A percentile compares a stretch with the other conserved stretches of the same genome.
Evolutionary conservation across 1,140 invertebrate species (phyloP).

Genomic region (Heliconius himera): DNA sequence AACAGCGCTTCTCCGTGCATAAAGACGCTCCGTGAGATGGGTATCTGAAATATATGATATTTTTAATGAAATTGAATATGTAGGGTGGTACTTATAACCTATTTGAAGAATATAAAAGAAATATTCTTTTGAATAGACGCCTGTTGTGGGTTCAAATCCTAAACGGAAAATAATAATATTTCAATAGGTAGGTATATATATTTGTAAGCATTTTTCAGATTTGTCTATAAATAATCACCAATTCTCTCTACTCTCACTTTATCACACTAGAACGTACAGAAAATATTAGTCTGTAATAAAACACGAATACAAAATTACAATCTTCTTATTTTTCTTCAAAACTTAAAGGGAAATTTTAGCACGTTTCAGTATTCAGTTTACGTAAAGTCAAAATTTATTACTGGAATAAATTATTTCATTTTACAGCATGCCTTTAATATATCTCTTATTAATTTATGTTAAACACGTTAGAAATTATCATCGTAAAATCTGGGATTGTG

Average conservation of each 20-base stretch:
- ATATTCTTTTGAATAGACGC: neutral
- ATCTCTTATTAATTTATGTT: neutral
- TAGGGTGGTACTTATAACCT: neutral
- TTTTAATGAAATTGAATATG: neutral
- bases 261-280: neutral
- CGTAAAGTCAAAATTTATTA: slow-evolving; percentile 1
- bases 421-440: neutral
- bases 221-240: neutral
- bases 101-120: neutral
- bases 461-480: neutral
- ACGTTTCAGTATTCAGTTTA: slow-evolving; percentile 4
- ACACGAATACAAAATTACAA: neutral
- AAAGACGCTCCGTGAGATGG: slow-evolving; percentile 76
- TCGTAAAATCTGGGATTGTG: neutral
- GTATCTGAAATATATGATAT: slow-evolving; percentile 54
- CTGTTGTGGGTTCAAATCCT: neutral
- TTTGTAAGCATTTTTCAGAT: neutral
- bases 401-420: neutral
- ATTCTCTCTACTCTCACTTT: neutral
- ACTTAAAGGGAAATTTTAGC: neutral
- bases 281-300: neutral
- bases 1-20: slow-evolving; percentile 87
- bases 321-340: neutral
- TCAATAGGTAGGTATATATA: too few relatives aligned
- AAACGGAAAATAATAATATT: too few relatives aligned